These are phyloP conservation scores for Caenorhabditis sp. DNA, from an alignment of 2,888 invertebrate species.

Conservation along the genomic window DNA sequence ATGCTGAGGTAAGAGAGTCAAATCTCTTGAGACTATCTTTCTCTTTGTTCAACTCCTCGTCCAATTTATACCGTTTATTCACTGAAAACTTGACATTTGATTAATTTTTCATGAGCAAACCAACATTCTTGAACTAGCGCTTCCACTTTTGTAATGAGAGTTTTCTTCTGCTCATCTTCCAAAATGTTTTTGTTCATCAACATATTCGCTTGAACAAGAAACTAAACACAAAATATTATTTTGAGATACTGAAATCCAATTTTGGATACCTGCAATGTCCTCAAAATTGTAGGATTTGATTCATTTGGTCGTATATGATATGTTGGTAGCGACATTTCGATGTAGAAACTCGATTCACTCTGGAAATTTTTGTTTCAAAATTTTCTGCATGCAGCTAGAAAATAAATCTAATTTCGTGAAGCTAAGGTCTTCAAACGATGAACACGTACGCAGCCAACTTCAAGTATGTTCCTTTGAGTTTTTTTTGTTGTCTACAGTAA, in stretches of 20 bases:
- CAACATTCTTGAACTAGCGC: background rate
- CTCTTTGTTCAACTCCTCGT: background rate
- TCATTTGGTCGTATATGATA: background rate
- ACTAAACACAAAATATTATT: conserved; percentile 15
- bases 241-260: background rate
- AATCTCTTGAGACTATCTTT: conserved; percentile 9
- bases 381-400: too few species aligned
- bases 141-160: conserved; percentile 19
- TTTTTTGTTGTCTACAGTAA: too few species aligned
- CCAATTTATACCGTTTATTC: conserved; percentile 4
- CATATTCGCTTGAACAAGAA: conserved; percentile 26
- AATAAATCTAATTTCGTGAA: too few species aligned
- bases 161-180: conserved; percentile 17
- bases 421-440: too few species aligned
- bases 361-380: too few species aligned
- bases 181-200: conserved; percentile 14
- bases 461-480: too few species aligned
- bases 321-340: background rate
- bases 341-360: too few species aligned
- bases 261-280: background rate
- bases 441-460: too few species aligned
- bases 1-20: conserved; percentile 15
- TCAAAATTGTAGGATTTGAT: background rate
- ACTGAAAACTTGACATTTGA: conserved; percentile 8
- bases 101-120: background rate